Percentiles rank a stretch among this genome's conserved stretches.
These are phyloP conservation scores for Stenolophus ochropezus DNA, from an alignment of 2,888 invertebrate genomes.

Conservation along the genomic window DNA sequence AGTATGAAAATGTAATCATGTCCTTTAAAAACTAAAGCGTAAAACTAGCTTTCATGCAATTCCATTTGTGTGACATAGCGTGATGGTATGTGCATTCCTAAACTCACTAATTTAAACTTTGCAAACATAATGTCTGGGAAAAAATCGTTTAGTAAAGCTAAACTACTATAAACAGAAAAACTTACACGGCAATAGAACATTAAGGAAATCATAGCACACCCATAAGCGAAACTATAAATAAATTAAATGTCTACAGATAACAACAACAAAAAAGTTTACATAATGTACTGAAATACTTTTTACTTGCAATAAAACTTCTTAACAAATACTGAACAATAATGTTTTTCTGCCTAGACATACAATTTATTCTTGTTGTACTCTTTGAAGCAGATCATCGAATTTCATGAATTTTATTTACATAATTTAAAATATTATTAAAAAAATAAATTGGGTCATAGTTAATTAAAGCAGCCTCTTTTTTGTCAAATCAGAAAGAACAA, in stretches of 20 bases:
- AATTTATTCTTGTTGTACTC: no score
- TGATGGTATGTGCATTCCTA: conserved; percentile 16
- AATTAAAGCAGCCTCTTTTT: no score
- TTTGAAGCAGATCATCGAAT: no score
- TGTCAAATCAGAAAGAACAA: no score
- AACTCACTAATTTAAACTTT: conserved; percentile 29
- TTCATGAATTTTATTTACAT: no score
- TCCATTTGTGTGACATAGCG: conserved; percentile 11
- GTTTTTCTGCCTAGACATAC: no score
- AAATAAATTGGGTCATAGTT: no score
- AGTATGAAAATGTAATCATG: not conserved
- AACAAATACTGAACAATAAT: no score
- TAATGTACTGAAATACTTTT: no score
- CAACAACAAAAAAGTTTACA: no score
- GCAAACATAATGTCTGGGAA: conserved; percentile 10
- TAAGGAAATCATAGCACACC: conserved; percentile 23
- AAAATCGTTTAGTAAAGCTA: conserved; percentile 22
- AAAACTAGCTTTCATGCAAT: conserved; percentile 10
- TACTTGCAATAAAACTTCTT: no score
- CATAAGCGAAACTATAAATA: conserved; percentile 8
- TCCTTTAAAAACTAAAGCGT: conserved; percentile 9
- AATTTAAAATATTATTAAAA: no score
- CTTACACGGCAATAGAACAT: not conserved
- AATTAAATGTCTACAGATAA: not conserved
- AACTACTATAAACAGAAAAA: conserved; percentile 23